Percentiles rank a stretch among this genome's conserved stretches.
Conservation (phyloP, 2,113 vertebrate genomes). For the Brachyhypopomus occidentalis region DNA sequence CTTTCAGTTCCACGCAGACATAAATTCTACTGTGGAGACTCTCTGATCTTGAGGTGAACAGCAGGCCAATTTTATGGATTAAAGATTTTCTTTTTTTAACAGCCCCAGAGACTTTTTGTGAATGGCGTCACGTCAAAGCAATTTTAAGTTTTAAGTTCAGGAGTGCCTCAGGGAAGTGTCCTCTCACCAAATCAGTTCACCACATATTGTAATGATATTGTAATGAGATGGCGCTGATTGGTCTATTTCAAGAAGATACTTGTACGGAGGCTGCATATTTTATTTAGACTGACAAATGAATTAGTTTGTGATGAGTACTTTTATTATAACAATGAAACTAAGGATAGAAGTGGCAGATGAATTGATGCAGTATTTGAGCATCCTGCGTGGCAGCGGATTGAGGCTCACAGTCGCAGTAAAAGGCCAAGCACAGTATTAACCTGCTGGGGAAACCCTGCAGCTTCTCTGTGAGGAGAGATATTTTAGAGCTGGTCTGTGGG, state of each 20-base stretch:
- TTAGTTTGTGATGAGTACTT: not conserved
- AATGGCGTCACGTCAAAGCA: not conserved
- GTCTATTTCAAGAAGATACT: not conserved
- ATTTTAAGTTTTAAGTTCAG: not conserved
- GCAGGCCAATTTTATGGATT: not conserved
- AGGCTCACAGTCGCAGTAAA: too few species aligned
- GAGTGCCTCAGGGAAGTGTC: not conserved
- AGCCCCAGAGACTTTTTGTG: not conserved
- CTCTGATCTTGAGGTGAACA: not conserved
- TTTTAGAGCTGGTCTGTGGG: not conserved
- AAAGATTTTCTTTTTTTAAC: not conserved
- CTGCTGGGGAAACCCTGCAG: not conserved
- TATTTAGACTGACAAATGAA: not conserved
- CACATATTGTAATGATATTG: not conserved
- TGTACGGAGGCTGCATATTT: not conserved
- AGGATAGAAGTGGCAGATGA: too few species aligned
- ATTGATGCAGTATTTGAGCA: too few species aligned
- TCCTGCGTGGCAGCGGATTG: too few species aligned
- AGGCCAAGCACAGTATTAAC: not conserved
- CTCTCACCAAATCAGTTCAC: not conserved
- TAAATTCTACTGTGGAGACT: not conserved
- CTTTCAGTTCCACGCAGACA: not conserved
- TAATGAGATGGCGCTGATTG: not conserved
- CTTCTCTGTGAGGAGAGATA: not conserved
- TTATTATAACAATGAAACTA: not conserved